Base-by-base conservation (phyloP, 1,140 invertebrate genomes). In the Lordiphosa collinella region DNA sequence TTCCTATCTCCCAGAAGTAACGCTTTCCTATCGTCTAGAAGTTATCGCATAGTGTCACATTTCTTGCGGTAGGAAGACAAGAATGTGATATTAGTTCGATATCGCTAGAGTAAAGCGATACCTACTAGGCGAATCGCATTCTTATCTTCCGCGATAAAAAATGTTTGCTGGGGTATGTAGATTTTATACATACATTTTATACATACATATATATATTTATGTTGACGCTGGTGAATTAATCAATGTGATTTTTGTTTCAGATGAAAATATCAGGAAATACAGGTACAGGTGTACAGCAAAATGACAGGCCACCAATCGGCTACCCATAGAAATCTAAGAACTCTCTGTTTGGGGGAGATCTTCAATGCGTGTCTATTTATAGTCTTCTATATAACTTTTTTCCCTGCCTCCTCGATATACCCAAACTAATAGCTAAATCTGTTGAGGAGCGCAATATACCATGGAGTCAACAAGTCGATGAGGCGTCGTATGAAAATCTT, bases 391-490 rank as follows among this genome's bases (percentile, higher is more conserved):
- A 36, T 12, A 29, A 68, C 43, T 46, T 43, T 40, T 62, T 63
- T 64, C 49, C 31, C 56, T 65, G 37, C 14, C 9, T 29, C 5
- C 7, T 25, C 12, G n/a, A 40, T 29, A 14, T 7, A 11, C 38
- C 22, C 29, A 4, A 44, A 8, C 25, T 29, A 1, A 54, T 5
- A 88, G 80, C 62, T 55, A 88, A 88, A 86, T 82, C 65, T 72
- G 71, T 78, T 43, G 87, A 88, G 62, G 87, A 88, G 63, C 84
- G 87, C 34, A 88, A 78, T 64, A 87, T 88, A 78, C 87, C 87
- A 72, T 88, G 87, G 87, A 88, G 87, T 55, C 87, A 88, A 72
- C 87, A 88, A 86, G 87, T 88, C 48, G 87, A 88, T 67, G 87
- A 88, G 66, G 87, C 87, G 31, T 85, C 78, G 3, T 87, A 86